These are phyloP conservation scores for Podarcis lilfordi DNA, from an alignment of 2,797 vertebrate species.

Conservation along the genomic window DNA sequence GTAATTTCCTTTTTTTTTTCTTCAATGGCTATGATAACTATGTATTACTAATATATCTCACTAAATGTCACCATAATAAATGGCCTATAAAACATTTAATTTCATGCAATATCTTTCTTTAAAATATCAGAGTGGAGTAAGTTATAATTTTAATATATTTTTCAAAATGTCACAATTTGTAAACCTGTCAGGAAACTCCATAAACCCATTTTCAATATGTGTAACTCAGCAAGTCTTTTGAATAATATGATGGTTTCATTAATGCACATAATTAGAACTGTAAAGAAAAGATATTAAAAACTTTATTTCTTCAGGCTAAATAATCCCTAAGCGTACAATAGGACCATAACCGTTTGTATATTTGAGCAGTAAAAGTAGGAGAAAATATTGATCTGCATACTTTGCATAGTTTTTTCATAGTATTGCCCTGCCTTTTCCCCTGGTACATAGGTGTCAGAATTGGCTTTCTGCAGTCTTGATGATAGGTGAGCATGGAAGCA, in stretches of 20 bases:
- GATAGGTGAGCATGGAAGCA: neutral
- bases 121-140: constrained; percentile 7
- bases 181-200: constrained; percentile 30
- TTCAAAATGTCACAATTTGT: constrained; percentile 29
- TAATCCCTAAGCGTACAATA: neutral
- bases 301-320: constrained; percentile 24
- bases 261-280: accelerated
- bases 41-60: constrained; percentile 3
- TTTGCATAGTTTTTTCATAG: neutral
- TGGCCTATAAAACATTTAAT: constrained; percentile 27
- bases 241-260: neutral
- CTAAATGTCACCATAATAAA: constrained; percentile 25
- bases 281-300: constrained; percentile 40
- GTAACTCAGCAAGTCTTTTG: constrained; percentile 14
- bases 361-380: constrained; percentile 13
- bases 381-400: neutral
- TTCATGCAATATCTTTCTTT: constrained; percentile 26
- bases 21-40: neutral
- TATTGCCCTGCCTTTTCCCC: neutral
- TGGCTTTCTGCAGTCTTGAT: neutral
- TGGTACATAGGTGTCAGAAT: neutral
- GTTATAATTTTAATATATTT: constrained; percentile 33
- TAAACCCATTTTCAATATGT: constrained; percentile 37
- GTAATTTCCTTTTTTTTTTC: neutral
- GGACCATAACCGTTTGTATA: neutral